Evolutionary conservation across 2,113 vertebrate species (phyloP).

Genomic region (Gymnobelideus leadbeateri): DNA sequence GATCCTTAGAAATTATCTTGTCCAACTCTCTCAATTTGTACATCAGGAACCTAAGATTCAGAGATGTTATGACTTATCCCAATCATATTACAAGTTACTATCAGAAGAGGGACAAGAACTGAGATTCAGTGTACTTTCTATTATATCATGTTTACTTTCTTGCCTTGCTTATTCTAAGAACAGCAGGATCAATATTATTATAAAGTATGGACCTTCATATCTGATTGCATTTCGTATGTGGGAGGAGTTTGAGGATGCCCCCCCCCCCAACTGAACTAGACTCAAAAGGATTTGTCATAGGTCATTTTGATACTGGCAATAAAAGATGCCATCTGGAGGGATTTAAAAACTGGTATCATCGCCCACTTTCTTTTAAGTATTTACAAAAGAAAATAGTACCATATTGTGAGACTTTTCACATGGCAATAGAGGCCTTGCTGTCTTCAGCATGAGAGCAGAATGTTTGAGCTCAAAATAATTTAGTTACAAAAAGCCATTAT

Average conservation of each 20-base stretch:
- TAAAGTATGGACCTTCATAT: background rate
- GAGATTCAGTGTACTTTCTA: background rate
- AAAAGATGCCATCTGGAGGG: constrained; percentile 39
- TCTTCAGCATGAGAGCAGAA: background rate
- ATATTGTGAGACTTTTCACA: background rate
- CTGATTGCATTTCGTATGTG: constrained; percentile 6
- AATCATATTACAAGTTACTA: background rate
- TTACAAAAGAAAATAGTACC: background rate
- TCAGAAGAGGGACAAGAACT: background rate
- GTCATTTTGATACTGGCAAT: constrained; percentile 17
- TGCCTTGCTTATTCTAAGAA: constrained; percentile 33
- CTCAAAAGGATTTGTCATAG: background rate
- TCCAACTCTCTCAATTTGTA: constrained; percentile 26
- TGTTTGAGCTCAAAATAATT: background rate
- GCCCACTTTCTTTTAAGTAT: background rate
- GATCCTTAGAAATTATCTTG: constrained; percentile 7
- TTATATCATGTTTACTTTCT: background rate
- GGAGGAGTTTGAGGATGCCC: background rate
- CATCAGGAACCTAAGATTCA: background rate
- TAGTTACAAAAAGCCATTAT: background rate
- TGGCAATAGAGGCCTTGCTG: background rate
- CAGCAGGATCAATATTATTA: background rate
- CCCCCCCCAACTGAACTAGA: background rate
- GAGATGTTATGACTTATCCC: background rate
- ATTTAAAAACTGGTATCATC: constrained; percentile 6